Percentiles rank a stretch among this genome's conserved stretches.
phyloP scores from a whole-genome alignment of 2,888 invertebrate species.

The Lasioglossum morio region DNA sequence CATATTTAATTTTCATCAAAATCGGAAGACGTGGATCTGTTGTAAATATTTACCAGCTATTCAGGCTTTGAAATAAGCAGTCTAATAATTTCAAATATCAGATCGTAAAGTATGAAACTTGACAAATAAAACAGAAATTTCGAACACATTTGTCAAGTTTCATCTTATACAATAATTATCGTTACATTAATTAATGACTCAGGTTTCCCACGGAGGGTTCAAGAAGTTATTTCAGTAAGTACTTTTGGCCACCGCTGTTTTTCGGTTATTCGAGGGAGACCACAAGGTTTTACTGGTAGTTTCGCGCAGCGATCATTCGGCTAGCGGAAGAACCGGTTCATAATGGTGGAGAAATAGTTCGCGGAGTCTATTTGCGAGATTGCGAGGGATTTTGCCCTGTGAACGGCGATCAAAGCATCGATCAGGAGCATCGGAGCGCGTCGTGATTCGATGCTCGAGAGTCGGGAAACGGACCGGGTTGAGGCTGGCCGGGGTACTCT shows the following conservation, averaged over 20 bases:
- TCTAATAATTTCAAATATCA: too few relatives aligned
- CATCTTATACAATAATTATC: too few relatives aligned
- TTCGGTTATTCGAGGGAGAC: background rate
- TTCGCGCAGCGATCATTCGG: background rate
- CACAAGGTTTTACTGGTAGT: background rate
- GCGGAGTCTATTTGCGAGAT: background rate
- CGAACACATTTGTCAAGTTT: too few relatives aligned
- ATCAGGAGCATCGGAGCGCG: slow-evolving; percentile 1
- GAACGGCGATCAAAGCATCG: background rate
- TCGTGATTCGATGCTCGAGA: background rate
- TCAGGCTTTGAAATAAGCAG: too few relatives aligned
- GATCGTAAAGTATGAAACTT: too few relatives aligned
- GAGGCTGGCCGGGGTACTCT: slow-evolving; percentile 8
- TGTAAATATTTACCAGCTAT: too few relatives aligned
- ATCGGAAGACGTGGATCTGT: too few relatives aligned
- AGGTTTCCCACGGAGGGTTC: too few relatives aligned
- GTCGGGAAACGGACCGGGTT: background rate
- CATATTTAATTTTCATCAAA: too few relatives aligned
- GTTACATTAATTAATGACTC: too few relatives aligned
- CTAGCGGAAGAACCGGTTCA: background rate
- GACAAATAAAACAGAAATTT: too few relatives aligned
- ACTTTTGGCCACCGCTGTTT: background rate
- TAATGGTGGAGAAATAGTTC: background rate
- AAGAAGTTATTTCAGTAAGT: background rate
- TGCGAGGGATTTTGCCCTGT: background rate